A percentile compares a stretch with the other conserved stretches of the same genome.
These are phyloP conservation scores for Plagiodera versicolora DNA, from an alignment of 2,888 invertebrate species.

Conservation along the genomic window DNA sequence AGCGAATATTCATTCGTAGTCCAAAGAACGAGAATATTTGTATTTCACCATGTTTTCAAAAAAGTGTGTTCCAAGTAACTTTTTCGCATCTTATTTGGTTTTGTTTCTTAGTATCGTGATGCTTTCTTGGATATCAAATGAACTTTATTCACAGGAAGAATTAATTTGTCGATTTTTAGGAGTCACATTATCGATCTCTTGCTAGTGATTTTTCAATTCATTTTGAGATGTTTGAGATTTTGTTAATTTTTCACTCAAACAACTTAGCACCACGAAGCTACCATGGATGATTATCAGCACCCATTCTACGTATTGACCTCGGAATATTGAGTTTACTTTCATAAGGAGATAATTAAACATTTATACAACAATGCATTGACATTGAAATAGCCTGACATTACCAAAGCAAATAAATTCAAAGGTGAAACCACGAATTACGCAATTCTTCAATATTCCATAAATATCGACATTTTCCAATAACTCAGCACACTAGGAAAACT, in stretches of 20 bases:
- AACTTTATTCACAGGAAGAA: too few relatives aligned
- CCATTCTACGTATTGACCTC: constrained; percentile 19
- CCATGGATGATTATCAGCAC: constrained; percentile 8
- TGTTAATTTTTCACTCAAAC: neutral
- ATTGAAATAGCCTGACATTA: constrained; percentile 23
- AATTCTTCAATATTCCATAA: neutral
- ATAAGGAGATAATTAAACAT: constrained; percentile 22
- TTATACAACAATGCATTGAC: constrained; percentile 18
- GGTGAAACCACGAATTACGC: constrained; percentile 6
- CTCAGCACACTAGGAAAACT: neutral
- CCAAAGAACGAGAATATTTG: too few relatives aligned
- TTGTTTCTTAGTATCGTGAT: too few relatives aligned
- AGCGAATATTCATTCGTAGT: too few relatives aligned
- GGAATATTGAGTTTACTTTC: constrained; percentile 27
- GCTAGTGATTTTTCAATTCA: too few relatives aligned
- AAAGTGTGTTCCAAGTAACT: too few relatives aligned
- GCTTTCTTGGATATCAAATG: too few relatives aligned
- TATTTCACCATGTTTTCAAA: too few relatives aligned
- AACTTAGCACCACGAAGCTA: neutral
- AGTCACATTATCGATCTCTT: too few relatives aligned
- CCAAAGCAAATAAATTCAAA: constrained; percentile 14
- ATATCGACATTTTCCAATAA: neutral
- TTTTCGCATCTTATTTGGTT: too few relatives aligned
- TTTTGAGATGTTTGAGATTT: too few relatives aligned
- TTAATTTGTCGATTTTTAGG: too few relatives aligned